These are phyloP conservation scores for Synchiropus splendidus DNA, from an alignment of 2,113 vertebrate species.

Conservation along the genomic window DNA sequence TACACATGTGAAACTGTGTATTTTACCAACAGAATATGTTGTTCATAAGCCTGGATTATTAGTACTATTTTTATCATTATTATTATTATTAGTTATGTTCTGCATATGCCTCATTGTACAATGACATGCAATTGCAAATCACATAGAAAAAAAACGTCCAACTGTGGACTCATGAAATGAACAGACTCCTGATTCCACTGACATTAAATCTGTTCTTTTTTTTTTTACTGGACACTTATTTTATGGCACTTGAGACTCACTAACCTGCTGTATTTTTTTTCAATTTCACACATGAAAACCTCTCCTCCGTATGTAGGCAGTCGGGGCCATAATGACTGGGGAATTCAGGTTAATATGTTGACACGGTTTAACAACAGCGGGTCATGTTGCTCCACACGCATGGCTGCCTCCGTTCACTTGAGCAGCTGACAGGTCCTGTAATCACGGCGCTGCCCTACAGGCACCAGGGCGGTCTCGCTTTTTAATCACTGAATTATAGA, in stretches of 20 bases:
- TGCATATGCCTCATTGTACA: too few species aligned
- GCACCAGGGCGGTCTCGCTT: slow-evolving; percentile 56
- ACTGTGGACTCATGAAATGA: too few species aligned
- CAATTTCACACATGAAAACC: slow-evolving; percentile 51
- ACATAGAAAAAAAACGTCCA: too few species aligned
- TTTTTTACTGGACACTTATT: too few species aligned
- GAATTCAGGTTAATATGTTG: slow-evolving; percentile 99
- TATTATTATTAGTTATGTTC: too few species aligned
- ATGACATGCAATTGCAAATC: too few species aligned
- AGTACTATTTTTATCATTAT: too few species aligned
- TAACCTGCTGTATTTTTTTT: slow-evolving; percentile 46
- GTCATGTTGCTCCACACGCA: slow-evolving; percentile 91
- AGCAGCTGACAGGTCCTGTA: slow-evolving; percentile 94
- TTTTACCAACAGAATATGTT: too few species aligned
- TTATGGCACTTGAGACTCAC: background rate
- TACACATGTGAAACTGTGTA: too few species aligned
- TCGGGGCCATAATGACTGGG: slow-evolving; percentile 81
- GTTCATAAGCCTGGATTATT: too few species aligned
- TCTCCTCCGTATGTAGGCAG: slow-evolving; percentile 55
- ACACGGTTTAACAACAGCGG: slow-evolving; percentile 95
- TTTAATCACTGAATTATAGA: slow-evolving; percentile 86
- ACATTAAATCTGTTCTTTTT: too few species aligned
- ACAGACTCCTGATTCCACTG: too few species aligned
- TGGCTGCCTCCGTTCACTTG: slow-evolving; percentile 75
- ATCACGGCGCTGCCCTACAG: slow-evolving; percentile 89